Percentiles rank a stretch among this genome's conserved stretches.
phyloP scores from a whole-genome alignment of 2,797 vertebrate species.

The Syngnathus acus region DNA sequence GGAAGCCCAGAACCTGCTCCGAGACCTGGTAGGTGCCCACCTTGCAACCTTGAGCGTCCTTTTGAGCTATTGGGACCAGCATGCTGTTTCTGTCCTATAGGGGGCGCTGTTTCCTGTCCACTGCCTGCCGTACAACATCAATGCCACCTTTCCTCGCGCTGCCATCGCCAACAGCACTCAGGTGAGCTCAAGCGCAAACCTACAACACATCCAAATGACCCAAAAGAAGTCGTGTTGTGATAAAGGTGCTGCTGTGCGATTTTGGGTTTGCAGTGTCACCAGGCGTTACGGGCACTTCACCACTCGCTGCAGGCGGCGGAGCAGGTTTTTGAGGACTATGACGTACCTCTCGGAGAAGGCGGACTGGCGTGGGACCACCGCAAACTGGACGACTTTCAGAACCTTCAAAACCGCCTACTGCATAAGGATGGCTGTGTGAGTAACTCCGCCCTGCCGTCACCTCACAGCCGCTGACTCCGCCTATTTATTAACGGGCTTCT shows the following conservation, averaged over 20 bases:
- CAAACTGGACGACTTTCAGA: not conserved
- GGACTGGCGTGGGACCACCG: not conserved
- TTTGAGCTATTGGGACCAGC: not conserved
- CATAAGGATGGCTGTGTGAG: not conserved
- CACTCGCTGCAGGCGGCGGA: not conserved
- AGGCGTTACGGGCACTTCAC: not conserved
- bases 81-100: not conserved
- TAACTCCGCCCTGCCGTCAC: not conserved
- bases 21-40: not conserved
- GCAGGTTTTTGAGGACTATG: not conserved
- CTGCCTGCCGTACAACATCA: not conserved
- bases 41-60: not conserved
- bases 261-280: not conserved
- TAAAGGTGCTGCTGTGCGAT: not conserved
- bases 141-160: not conserved
- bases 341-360: too few relatives aligned
- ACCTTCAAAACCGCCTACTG: constrained; percentile 2
- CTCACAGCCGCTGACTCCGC: not conserved
- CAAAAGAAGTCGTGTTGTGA: not conserved
- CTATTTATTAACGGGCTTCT: not conserved
- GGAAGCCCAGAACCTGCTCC: not conserved
- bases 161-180: not conserved
- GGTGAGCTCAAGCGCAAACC: not conserved
- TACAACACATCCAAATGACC: not conserved
- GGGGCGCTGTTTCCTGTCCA: not conserved